phyloP scores from a whole-genome alignment of 2,113 vertebrate genomes.

The Dipodomys stephensi region DNA sequence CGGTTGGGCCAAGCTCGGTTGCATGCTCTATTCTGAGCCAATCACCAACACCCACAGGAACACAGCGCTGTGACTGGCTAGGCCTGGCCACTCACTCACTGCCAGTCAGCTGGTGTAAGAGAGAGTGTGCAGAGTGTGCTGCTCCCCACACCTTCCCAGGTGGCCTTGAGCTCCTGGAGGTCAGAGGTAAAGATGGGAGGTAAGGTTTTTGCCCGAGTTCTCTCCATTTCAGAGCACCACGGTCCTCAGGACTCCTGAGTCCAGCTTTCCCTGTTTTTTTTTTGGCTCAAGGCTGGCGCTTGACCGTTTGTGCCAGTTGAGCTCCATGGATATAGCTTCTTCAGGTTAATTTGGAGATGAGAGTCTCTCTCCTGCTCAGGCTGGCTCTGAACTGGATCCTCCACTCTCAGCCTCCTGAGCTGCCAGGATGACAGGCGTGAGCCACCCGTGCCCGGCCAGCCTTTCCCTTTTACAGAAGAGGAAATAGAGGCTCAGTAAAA shows the following conservation, averaged over 20 bases:
- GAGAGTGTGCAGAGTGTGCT: background rate
- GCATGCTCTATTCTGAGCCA: background rate
- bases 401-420: no score
- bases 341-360: no score
- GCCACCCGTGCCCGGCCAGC: no score
- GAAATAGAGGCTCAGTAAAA: background rate
- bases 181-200: background rate
- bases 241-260: no score
- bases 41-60: background rate
- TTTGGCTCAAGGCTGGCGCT: no score
- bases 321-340: no score
- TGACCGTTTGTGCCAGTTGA: no score
- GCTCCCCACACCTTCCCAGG: background rate
- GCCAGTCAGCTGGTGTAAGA: no score
- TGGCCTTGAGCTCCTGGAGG: background rate
- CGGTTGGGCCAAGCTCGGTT: background rate
- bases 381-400: no score
- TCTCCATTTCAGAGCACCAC: background rate
- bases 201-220: background rate
- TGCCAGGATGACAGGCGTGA: no score
- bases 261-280: no score
- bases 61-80: slow-evolving; percentile 34
- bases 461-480: background rate
- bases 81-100: background rate
- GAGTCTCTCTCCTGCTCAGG: no score